These are phyloP conservation scores for Dasyurus viverrinus DNA, from an alignment of 2,113 vertebrate genomes.

Conservation along the genomic window DNA sequence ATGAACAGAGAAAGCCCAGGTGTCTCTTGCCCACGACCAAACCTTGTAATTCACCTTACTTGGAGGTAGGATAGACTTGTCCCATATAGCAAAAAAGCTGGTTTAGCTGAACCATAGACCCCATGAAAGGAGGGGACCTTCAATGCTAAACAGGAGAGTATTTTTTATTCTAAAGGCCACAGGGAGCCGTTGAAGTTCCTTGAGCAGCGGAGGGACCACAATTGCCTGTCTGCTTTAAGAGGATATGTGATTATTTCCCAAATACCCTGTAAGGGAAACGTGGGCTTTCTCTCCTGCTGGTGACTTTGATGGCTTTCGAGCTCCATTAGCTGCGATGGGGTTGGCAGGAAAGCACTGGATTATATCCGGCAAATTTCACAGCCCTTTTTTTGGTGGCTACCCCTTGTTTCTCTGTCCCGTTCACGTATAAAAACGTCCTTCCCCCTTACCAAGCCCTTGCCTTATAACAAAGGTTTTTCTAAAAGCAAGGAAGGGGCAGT, in stretches of 20 bases:
- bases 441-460: not conserved
- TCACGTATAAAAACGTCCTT: not conserved
- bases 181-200: not conserved
- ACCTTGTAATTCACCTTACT: too few relatives aligned
- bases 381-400: not conserved
- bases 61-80: not conserved
- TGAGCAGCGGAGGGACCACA: not conserved
- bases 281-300: not conserved
- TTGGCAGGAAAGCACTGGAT: not conserved
- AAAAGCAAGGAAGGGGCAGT: not conserved
- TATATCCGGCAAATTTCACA: not conserved
- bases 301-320: not conserved
- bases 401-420: not conserved
- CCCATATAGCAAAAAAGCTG: not conserved
- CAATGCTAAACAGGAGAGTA: not conserved
- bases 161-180: not conserved
- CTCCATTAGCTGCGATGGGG: not conserved
- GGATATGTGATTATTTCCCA: not conserved
- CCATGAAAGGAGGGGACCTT: not conserved
- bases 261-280: not conserved
- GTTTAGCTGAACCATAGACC: not conserved
- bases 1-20: not conserved
- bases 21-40: not conserved
- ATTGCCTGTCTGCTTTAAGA: not conserved
- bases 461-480: not conserved